Evolutionary conservation across 2,113 vertebrate genomes (phyloP).

Genomic region (Ictalurus furcatus): DNA sequence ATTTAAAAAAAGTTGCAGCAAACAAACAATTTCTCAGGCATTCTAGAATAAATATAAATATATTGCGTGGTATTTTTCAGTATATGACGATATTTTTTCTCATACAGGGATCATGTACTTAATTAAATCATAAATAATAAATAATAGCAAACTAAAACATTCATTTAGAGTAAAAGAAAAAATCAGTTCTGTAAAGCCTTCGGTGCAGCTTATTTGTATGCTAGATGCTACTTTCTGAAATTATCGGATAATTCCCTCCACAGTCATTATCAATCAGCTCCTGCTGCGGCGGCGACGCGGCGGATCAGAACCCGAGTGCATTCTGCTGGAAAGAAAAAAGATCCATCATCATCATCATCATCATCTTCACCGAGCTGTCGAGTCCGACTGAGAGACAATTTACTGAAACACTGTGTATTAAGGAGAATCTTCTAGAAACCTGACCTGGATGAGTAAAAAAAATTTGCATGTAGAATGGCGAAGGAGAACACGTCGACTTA

Average conservation of each 20-base stretch:
- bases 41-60: neutral
- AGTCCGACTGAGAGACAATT: conserved; percentile 24
- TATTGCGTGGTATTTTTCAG: neutral
- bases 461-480: neutral
- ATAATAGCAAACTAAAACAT: neutral
- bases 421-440: neutral
- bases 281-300: conserved; percentile 13
- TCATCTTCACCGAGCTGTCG: conserved; percentile 17
- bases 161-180: neutral
- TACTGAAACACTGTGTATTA: neutral
- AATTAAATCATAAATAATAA: neutral
- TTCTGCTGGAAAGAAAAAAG: conserved; percentile 32
- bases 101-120: neutral
- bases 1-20: neutral
- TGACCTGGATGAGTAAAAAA: neutral
- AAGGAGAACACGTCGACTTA: neutral
- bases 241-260: conserved; percentile 32
- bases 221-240: conserved; percentile 20
- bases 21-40: neutral
- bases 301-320: neutral
- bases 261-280: conserved; percentile 40
- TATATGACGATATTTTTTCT: neutral
- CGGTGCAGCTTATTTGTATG: conserved; percentile 21
- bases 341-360: conserved; percentile 32
- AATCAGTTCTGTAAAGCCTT: neutral